A percentile compares a stretch with the other conserved stretches of the same genome.
Evolutionary conservation across 2,797 vertebrate genomes (phyloP).

Genomic region (Siniperca obscura): DNA sequence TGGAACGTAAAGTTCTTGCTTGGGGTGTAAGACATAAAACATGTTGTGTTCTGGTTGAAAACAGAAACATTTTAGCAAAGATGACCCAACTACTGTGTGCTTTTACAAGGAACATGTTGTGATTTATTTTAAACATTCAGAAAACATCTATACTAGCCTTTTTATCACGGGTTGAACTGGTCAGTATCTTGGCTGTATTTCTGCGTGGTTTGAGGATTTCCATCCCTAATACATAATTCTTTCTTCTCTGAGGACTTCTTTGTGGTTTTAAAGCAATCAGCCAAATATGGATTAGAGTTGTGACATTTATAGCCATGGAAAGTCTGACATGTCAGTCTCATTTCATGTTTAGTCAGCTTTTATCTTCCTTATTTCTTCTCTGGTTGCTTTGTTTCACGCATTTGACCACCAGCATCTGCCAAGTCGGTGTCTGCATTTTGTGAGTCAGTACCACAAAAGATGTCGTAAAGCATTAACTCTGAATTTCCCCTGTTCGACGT

Average conservation of each 20-base stretch:
- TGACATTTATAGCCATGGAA: slow-evolving; percentile 20
- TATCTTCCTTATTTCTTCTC: slow-evolving; percentile 36
- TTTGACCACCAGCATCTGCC: slow-evolving; percentile 26
- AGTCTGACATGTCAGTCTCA: slow-evolving; percentile 34
- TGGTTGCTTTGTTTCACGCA: slow-evolving; percentile 22
- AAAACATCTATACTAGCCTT: neutral
- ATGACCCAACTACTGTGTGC: neutral
- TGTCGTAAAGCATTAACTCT: slow-evolving; percentile 36
- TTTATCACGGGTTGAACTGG: neutral
- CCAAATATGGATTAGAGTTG: neutral
- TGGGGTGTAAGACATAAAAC: neutral
- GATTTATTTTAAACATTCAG: neutral
- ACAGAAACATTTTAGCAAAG: neutral
- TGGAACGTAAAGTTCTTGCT: neutral
- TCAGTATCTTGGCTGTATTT: neutral
- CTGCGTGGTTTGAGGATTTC: neutral
- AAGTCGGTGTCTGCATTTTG: slow-evolving; percentile 40
- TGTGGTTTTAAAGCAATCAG: slow-evolving; percentile 11
- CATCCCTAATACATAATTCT: too few relatives aligned
- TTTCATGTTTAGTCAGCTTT: slow-evolving; percentile 37
- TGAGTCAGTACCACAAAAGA: slow-evolving; percentile 60
- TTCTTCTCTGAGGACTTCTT: neutral
- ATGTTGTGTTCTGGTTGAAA: neutral
- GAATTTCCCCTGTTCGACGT: slow-evolving; percentile 13
- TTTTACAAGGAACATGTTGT: neutral